phyloP scores from a whole-genome alignment of 2,888 invertebrate species.

The Junonia oenone region DNA sequence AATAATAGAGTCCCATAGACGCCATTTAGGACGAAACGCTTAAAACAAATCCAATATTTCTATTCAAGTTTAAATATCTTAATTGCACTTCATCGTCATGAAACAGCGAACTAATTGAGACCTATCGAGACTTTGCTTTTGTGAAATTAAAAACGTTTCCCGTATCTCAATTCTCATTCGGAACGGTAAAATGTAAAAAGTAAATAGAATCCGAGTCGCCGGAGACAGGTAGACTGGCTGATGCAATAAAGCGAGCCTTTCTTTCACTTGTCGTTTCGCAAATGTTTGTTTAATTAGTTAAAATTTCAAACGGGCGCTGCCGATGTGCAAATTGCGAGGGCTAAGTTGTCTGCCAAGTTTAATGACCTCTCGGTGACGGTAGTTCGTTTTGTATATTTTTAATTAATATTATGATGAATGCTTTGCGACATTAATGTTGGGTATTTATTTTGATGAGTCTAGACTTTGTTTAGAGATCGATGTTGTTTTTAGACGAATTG shows the following conservation, averaged over 20 bases:
- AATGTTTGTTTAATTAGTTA: slow-evolving; percentile 5
- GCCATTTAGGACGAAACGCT: background rate
- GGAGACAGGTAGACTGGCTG: slow-evolving; percentile 12
- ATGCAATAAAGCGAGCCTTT: slow-evolving; percentile 5
- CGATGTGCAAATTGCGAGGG: background rate
- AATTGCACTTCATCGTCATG: background rate
- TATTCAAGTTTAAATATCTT: background rate
- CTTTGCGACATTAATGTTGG: too few relatives aligned
- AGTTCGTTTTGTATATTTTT: background rate
- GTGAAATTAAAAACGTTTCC: slow-evolving; percentile 20
- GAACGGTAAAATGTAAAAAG: slow-evolving; percentile 11
- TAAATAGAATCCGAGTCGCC: slow-evolving; percentile 9
- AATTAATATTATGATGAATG: too few relatives aligned
- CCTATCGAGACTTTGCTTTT: slow-evolving; percentile 14
- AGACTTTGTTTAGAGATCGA: too few relatives aligned
- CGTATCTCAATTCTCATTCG: slow-evolving; percentile 7
- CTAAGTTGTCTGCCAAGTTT: background rate
- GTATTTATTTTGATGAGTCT: too few relatives aligned
- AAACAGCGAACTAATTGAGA: slow-evolving; percentile 13
- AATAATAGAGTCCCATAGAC: too few relatives aligned
- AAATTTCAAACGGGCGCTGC: background rate
- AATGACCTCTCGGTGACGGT: background rate
- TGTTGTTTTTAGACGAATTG: too few relatives aligned
- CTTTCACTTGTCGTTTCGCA: slow-evolving; percentile 3
- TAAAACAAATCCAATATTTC: background rate